These are phyloP conservation scores for Sipha maydis DNA, from an alignment of 2,888 invertebrate genomes.

Conservation along the genomic window DNA sequence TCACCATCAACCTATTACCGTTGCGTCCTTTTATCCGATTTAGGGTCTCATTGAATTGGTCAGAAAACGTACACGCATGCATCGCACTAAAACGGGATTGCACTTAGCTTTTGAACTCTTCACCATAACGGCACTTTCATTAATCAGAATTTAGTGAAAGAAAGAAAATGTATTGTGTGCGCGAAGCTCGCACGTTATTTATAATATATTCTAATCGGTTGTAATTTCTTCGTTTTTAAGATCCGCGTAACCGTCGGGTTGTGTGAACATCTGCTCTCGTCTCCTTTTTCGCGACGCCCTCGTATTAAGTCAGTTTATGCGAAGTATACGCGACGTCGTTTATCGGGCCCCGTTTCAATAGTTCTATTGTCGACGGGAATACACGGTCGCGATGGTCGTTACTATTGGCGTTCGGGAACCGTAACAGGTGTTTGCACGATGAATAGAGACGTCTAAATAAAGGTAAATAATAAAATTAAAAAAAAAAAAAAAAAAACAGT, in stretches of 20 bases:
- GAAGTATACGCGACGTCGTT: slow-evolving; percentile 13
- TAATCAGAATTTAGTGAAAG: neutral
- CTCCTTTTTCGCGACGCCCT: neutral
- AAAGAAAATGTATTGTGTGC: neutral
- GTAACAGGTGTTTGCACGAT: slow-evolving; percentile 37
- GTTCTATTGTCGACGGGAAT: slow-evolving; percentile 9
- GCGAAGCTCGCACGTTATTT: neutral
- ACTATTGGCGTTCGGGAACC: slow-evolving; percentile 33
- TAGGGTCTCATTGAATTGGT: neutral
- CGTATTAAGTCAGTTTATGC: neutral
- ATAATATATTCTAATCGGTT: neutral
- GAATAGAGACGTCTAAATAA: slow-evolving; percentile 48
- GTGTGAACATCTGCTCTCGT: slow-evolving; percentile 11
- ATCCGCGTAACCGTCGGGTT: neutral
- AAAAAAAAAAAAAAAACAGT: neutral
- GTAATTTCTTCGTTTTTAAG: neutral
- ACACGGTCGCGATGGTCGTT: neutral
- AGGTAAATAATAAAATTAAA: slow-evolving; percentile 11
- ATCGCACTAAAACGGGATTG: neutral
- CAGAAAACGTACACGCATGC: neutral
- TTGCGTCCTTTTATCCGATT: slow-evolving; percentile 35
- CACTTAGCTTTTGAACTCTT: slow-evolving; percentile 34
- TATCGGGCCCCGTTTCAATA: slow-evolving; percentile 19
- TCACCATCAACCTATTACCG: neutral
- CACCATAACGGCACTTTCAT: neutral